Base-by-base conservation (phyloP, 1,140 invertebrate species). In the Cotesia chilonis region DNA sequence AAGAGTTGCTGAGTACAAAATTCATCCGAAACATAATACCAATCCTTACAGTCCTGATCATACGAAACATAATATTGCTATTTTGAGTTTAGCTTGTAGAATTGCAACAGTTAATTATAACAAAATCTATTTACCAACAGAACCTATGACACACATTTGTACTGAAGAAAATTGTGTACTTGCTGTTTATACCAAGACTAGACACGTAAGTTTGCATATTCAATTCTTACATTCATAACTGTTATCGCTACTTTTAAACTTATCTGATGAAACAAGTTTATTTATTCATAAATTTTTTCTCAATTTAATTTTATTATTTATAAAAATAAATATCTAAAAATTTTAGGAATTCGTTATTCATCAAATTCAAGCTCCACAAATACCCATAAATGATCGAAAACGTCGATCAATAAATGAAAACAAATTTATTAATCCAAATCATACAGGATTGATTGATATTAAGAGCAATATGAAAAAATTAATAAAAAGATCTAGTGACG, bases 71-170 rank as follows among this genome's bases (percentile, higher is more conserved):
- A 76, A 80, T 38, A 2, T 80, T 12, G 79, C 74, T 2, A 66
- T 80, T 38, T 59, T 73, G 4, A 80, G 75, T 68, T 70, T 80
- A 14, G 64, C 67, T 51, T 80, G 79, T 74, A 76, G 72, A 63
- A 80, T 80, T 57, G 52, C 28, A 12, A 66, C 54, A 9, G 54
- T 35, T 9, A 76, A 77, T 60, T 75, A 74, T 28, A 9, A 67
- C 0, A 63, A 66, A 47, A 60, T 80, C 63, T 20, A 69, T 51
- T 64, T 80, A 20, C 79, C 79, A n/a, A 51, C 17, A 6, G 4
- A 52, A 28, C 67, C 76, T 4, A 64, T 76, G 4, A 41, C 52
- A n/a, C 68, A 77, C 7, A 41, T 67, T 17, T 78, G 76, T 35
- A 52, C 12, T 2, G 68, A 74, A 4, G 74, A 73, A 5, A 75